phyloP scores from a whole-genome alignment of 2,113 vertebrate genomes.

The Nothobranchius kuhntae region DNA sequence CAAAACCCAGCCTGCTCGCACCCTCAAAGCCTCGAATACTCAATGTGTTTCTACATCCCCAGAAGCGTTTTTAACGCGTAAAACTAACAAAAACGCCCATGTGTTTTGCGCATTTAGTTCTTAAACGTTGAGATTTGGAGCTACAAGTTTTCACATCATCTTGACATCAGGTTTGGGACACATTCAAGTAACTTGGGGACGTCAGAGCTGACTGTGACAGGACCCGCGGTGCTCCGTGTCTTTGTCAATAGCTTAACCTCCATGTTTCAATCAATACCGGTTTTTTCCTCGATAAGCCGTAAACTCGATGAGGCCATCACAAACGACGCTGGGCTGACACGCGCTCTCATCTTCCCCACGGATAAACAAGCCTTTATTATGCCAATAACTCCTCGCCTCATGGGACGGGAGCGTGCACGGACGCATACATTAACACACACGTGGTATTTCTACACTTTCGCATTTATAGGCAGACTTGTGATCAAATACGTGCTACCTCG shows the following conservation, averaged over 20 bases:
- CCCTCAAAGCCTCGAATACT: not conserved
- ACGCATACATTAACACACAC: slow-evolving; percentile 62
- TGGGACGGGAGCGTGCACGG: slow-evolving; percentile 61
- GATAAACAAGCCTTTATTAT: slow-evolving; percentile 73
- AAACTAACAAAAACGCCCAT: not conserved
- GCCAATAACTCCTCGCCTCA: slow-evolving; percentile 64
- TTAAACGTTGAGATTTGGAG: not conserved
- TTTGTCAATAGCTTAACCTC: slow-evolving; percentile 69
- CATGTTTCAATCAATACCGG: slow-evolving; percentile 69
- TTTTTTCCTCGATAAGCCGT: slow-evolving; percentile 66
- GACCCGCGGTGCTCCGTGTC: slow-evolving; percentile 40
- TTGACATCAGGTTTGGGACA: slow-evolving; percentile 62
- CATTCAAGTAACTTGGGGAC: slow-evolving; percentile 42
- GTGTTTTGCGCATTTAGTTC: not conserved
- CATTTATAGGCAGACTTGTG: not conserved
- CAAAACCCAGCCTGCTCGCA: not conserved
- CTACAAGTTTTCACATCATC: slow-evolving; percentile 51
- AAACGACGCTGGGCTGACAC: slow-evolving; percentile 65
- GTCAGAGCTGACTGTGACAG: slow-evolving; percentile 51
- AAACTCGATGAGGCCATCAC: slow-evolving; percentile 75
- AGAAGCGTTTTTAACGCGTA: not conserved
- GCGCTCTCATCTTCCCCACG: slow-evolving; percentile 58
- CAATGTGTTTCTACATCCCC: not conserved
- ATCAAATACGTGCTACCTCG: no score
- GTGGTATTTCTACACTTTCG: slow-evolving; percentile 19